phyloP scores from a whole-genome alignment of 2,113 vertebrate genomes.

The Nothocercus nigrocapillus region DNA sequence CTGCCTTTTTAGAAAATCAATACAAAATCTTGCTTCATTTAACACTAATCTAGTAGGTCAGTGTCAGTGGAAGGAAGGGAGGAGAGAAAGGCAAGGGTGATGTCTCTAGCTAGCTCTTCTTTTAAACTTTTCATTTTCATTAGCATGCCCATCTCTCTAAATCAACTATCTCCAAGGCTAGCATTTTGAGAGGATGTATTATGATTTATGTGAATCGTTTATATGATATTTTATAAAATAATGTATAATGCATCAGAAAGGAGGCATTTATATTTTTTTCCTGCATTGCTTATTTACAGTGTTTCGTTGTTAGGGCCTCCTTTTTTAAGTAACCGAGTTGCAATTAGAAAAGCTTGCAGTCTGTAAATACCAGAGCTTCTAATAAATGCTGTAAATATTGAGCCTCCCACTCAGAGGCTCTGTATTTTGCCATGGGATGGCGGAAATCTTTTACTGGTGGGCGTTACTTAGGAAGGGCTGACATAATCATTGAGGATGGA shows the following conservation, averaged over 20 bases:
- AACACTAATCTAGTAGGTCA: not conserved
- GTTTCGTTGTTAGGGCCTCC: not conserved
- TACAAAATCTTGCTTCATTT: conserved; percentile 58
- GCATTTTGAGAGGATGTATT: not conserved
- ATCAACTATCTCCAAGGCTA: not conserved
- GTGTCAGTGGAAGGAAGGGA: not conserved
- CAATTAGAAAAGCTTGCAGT: not conserved
- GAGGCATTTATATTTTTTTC: not conserved
- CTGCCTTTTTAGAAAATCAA: not conserved
- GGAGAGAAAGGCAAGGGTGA: not conserved
- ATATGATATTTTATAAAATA: not conserved
- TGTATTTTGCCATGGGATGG: not conserved
- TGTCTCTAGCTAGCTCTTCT: not conserved
- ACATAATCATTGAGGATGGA: not conserved
- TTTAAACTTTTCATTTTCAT: not conserved
- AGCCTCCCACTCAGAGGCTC: fast-evolving
- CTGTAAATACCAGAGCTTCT: not conserved
- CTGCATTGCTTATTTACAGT: not conserved
- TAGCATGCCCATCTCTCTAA: not conserved
- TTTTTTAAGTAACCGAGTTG: not conserved
- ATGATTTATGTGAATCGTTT: not conserved
- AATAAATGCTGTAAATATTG: not conserved
- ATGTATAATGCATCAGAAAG: not conserved
- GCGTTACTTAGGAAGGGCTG: fast-evolving
- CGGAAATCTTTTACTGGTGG: not conserved